A percentile compares a stretch with the other conserved stretches of the same genome.
Evolutionary conservation across 2,797 vertebrate species (phyloP).

Genomic region (Acrocephalus scirpaceus): DNA sequence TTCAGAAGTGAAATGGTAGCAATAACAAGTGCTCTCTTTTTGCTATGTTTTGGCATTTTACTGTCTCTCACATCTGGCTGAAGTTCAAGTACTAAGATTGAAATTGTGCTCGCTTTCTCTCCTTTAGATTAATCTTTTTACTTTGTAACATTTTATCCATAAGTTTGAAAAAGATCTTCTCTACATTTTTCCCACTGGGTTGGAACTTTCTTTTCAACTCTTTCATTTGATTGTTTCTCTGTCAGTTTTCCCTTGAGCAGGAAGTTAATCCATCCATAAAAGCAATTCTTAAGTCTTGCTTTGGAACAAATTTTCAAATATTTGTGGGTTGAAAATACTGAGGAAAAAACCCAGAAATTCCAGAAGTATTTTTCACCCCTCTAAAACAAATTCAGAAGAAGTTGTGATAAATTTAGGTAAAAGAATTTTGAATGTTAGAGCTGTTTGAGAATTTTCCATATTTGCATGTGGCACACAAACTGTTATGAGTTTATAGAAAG

Average conservation of each 20-base stretch:
- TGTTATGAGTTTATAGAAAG: background rate
- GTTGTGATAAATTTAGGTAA: background rate
- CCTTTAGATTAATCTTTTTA: background rate
- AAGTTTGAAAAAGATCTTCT: background rate
- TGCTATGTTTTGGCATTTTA: background rate
- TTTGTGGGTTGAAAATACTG: background rate
- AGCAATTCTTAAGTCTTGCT: background rate
- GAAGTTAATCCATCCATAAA: background rate
- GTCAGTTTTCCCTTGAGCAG: background rate
- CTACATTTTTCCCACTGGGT: fast-evolving
- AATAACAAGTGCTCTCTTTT: background rate
- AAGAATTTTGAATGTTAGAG: background rate
- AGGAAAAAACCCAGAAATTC: background rate
- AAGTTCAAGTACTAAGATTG: background rate
- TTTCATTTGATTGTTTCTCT: background rate
- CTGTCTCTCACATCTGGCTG: background rate
- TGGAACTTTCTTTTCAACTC: background rate
- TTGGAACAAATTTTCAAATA: background rate
- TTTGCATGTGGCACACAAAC: background rate
- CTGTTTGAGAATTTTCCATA: background rate
- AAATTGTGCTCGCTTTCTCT: background rate
- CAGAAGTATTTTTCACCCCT: background rate
- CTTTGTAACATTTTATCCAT: background rate
- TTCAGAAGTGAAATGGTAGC: background rate
- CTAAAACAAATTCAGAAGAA: background rate